Evolutionary conservation across 1,140 invertebrate species (phyloP), one percentile per base, ranked within the genome.

Genomic region (Plectus sambesii): DNA sequence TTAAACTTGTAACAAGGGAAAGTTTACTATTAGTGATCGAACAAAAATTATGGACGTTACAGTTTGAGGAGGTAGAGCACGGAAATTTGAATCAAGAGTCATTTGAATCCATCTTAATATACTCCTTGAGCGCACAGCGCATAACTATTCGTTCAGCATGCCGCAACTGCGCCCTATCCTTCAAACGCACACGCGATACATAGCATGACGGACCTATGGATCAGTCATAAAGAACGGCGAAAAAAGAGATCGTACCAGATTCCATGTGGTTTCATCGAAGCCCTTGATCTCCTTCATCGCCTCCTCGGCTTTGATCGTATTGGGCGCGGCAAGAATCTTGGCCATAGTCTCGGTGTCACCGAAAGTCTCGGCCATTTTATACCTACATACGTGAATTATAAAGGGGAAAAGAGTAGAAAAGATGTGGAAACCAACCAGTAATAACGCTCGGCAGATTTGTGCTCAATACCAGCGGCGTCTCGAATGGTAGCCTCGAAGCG

Each of bases 301-400:
- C 6, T 47, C 59, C 26, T 63, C 61, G 2, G 61, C 61, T n/a
- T 60, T 39, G 12, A 41, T 22, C 15, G 49, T 54, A 35, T 44
- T 53, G 9, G 36, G 19, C 9, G 61, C 61, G 2, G 43, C 23
- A 9, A 60, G n/a, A 20, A 63, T 66, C n/a, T 48, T 56, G 27
- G 65, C 41, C 33, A 42, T 66, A 6, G 63, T 37, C 24, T 60
- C 60, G 12, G 47, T 20, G 25, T 63, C 61, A 3, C 42, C 51
- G 43, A 63, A 63, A 9, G 40, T 26, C 19, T 63, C 62, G 8
- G 61, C 61, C 49, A 63, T 63, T 42, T 66, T 65, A 38, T 66
- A 66, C 62, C 62, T 53, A 23, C n/a, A 37, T 51, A 8, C 6
- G 17, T 8, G 36, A 51, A 33, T 12, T 33, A 12, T 41, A n/a